phyloP scores from a whole-genome alignment of 1,140 invertebrate species.

The Zeugodacus cucurbitae region DNA sequence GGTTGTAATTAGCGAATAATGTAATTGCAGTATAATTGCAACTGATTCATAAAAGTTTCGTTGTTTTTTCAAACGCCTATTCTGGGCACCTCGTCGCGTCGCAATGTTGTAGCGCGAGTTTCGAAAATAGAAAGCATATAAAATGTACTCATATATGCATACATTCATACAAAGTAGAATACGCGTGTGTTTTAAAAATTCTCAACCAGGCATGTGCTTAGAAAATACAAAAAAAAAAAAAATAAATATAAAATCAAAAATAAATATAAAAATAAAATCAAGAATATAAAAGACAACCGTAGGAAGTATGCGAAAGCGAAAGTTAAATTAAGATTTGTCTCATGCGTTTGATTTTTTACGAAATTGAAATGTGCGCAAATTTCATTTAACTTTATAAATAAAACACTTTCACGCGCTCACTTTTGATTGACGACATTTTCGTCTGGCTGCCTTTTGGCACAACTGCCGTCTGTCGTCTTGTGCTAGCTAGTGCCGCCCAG shows the following conservation, averaged over 20 bases:
- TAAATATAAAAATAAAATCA: background rate
- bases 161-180: background rate
- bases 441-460: constrained; percentile 20
- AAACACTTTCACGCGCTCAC: background rate
- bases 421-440: constrained; percentile 23
- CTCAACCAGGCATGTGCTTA: background rate
- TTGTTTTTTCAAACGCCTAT: background rate
- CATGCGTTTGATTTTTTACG: background rate
- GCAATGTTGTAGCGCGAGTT: background rate
- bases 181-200: background rate
- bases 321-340: background rate
- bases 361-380: background rate
- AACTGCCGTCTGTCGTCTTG: background rate
- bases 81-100: background rate
- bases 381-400: background rate
- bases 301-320: background rate
- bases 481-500: background rate
- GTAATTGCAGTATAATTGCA: constrained; percentile 18
- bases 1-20: constrained; percentile 23
- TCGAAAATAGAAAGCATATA: background rate
- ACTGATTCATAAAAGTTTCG: constrained; percentile 20
- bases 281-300: background rate
- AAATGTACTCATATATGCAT: background rate
- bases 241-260: too few relatives aligned
- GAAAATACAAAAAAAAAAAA: background rate